Evolutionary conservation across 1,140 invertebrate genomes (phyloP).

Genomic region (Diorhabda sublineata): DNA sequence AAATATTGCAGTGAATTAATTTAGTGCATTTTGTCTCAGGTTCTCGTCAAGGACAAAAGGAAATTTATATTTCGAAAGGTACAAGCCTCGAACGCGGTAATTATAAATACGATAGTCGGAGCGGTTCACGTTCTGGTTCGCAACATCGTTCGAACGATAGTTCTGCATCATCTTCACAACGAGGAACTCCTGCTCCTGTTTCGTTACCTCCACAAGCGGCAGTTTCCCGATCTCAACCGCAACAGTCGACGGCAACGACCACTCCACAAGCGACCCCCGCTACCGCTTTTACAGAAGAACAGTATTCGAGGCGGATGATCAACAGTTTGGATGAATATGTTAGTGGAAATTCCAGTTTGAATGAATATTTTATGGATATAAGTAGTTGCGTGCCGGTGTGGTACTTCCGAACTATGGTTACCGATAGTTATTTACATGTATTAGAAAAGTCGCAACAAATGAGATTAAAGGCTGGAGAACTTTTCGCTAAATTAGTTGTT

Average conservation of each 20-base stretch:
- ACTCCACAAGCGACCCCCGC: constrained; percentile 12
- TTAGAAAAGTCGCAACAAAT: constrained; percentile 45
- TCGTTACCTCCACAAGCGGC: constrained; percentile 4
- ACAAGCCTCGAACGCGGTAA: constrained; percentile 48
- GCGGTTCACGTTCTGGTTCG: constrained; percentile 55
- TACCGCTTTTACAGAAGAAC: constrained; percentile 30
- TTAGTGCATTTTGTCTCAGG: constrained; percentile 5
- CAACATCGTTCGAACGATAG: constrained; percentile 51
- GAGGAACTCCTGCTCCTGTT: constrained; percentile 13
- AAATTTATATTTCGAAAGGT: constrained; percentile 49
- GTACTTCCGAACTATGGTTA: constrained; percentile 31
- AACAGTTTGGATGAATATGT: constrained; percentile 43
- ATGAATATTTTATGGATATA: constrained; percentile 38
- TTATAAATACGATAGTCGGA: constrained; percentile 46
- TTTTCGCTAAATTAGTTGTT: constrained; percentile 45
- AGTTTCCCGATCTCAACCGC: background rate
- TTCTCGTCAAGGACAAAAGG: constrained; percentile 39
- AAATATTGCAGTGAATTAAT: background rate
- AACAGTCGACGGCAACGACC: constrained; percentile 2
- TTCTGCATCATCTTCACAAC: constrained; percentile 16
- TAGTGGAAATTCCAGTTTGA: constrained; percentile 29
- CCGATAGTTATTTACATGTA: constrained; percentile 34
- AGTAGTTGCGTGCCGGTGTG: constrained; percentile 25
- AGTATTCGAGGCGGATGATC: constrained; percentile 38
- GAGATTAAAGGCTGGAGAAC: constrained; percentile 44